These are phyloP conservation scores for Helarctos malayanus DNA, from an alignment of 2,797 vertebrate genomes.

Conservation along the genomic window DNA sequence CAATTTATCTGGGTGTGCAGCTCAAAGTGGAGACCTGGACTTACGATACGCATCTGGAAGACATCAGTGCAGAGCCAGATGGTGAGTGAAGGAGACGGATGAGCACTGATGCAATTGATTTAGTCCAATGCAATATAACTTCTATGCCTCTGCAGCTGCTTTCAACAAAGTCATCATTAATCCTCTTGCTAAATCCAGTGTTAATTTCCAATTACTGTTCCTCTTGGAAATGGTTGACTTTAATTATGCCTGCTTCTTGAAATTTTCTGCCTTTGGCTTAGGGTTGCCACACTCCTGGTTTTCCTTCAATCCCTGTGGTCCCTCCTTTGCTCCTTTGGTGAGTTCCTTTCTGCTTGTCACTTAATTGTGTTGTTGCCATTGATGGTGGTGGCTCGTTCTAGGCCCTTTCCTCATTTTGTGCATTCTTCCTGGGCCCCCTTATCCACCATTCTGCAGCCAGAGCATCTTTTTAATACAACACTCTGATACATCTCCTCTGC, in stretches of 20 bases:
- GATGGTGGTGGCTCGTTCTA: background rate
- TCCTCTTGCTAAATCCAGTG: background rate
- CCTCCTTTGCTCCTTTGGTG: slow-evolving; percentile 20
- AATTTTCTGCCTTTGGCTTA: background rate
- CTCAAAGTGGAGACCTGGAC: background rate
- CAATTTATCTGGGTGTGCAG: background rate
- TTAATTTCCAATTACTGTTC: background rate
- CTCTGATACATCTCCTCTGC: background rate
- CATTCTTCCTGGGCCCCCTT: background rate
- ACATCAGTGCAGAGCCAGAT: background rate
- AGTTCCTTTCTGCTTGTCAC: background rate
- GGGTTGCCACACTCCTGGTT: background rate
- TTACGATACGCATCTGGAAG: background rate
- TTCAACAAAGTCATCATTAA: background rate
- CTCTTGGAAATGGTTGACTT: background rate
- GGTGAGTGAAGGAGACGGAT: background rate
- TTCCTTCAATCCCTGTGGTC: background rate
- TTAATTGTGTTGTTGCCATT: background rate
- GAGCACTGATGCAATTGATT: background rate
- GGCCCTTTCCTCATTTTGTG: background rate
- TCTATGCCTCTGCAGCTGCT: background rate
- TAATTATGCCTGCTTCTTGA: background rate
- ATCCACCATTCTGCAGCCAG: background rate
- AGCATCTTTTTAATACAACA: background rate
- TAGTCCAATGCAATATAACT: background rate